Conservation (phyloP, 2,888 invertebrate species). For the Polydrusus cervinus region DNA sequence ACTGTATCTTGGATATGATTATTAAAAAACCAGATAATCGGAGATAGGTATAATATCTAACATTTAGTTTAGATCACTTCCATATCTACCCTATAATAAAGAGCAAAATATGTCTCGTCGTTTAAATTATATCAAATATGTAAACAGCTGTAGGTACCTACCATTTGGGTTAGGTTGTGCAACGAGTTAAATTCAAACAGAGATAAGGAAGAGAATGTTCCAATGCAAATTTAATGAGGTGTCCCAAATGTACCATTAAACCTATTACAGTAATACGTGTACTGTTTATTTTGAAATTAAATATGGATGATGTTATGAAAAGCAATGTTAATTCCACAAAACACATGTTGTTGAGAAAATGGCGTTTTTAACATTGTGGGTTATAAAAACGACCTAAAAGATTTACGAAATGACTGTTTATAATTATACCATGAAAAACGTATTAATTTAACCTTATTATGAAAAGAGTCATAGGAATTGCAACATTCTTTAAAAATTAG, state of each 20-base stretch:
- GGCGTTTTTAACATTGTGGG: too few species aligned
- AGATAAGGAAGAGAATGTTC: constrained; percentile 31
- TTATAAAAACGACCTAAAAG: too few species aligned
- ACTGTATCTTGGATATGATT: constrained; percentile 49
- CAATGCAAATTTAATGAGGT: too few species aligned
- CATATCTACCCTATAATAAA: constrained; percentile 41
- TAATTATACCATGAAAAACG: too few species aligned
- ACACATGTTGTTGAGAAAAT: too few species aligned
- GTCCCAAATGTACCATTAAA: not conserved
- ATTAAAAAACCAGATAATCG: constrained; percentile 50
- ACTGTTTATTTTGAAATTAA: too few species aligned
- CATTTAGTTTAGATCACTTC: constrained; percentile 33
- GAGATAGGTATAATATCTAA: constrained; percentile 50
- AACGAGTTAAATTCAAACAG: constrained; percentile 34
- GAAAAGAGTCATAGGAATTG: too few species aligned
- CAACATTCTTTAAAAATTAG: too few species aligned
- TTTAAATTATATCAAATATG: constrained; percentile 37
- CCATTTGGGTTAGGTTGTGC: constrained; percentile 19
- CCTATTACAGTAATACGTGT: not conserved
- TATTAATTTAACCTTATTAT: too few species aligned
- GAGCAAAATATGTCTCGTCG: constrained; percentile 34
- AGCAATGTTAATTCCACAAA: too few species aligned
- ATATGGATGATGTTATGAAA: too few species aligned
- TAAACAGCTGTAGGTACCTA: constrained; percentile 42
- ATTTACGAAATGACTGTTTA: too few species aligned